These are phyloP conservation scores for Gorsachius goisagi DNA, from an alignment of 2,113 vertebrate species.

Conservation along the genomic window DNA sequence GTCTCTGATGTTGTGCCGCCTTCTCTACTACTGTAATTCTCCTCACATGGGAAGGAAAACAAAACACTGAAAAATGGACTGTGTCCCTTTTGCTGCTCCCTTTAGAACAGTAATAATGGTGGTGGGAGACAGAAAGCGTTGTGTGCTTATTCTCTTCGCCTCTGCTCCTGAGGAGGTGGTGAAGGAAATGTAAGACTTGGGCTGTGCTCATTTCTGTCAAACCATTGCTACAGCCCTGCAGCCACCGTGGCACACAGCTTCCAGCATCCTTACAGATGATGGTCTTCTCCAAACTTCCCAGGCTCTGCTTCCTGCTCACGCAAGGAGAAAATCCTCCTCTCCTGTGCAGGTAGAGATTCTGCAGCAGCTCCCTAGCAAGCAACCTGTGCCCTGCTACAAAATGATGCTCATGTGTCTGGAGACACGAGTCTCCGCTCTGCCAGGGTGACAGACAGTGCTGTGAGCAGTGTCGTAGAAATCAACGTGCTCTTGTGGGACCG, in stretches of 20 bases:
- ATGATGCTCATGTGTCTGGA: background rate
- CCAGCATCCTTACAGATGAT: background rate
- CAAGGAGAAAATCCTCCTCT: background rate
- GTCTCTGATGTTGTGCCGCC: background rate
- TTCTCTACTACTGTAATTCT: background rate
- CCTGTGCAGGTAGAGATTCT: background rate
- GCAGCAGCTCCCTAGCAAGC: background rate
- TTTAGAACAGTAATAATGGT: background rate
- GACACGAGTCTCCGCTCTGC: fast-evolving
- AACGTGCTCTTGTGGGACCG: fast-evolving
- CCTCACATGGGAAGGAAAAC: background rate
- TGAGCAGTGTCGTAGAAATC: background rate
- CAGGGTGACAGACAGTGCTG: background rate
- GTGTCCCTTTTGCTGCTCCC: background rate
- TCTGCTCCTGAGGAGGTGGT: background rate
- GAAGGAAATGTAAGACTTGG: background rate
- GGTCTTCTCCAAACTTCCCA: background rate
- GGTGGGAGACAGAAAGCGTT: background rate
- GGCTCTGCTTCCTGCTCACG: background rate
- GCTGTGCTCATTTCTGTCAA: background rate
- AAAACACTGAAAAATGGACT: background rate
- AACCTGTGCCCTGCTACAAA: background rate
- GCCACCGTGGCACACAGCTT: background rate
- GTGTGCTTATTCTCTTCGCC: background rate
- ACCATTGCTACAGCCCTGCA: background rate